Conservation (phyloP, 2,888 invertebrate genomes). For the Pemphredon lugubris region DNA sequence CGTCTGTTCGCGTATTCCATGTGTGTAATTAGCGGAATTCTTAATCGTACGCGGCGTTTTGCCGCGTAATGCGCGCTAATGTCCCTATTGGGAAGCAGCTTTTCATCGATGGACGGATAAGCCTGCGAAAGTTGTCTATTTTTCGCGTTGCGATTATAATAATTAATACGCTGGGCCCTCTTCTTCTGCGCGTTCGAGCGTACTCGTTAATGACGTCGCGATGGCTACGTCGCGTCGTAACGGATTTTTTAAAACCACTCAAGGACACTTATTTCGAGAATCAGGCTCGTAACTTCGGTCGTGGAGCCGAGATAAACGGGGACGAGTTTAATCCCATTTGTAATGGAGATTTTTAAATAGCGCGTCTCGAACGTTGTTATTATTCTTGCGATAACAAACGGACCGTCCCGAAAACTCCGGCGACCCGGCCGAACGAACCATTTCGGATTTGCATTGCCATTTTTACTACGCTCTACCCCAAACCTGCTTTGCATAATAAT, state of each 20-base stretch:
- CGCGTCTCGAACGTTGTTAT: constrained; percentile 18
- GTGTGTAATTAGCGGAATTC: constrained; percentile 12
- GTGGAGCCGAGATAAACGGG: no score
- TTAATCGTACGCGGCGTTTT: neutral
- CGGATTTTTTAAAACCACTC: no score
- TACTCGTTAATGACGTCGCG: no score
- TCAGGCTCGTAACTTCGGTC: no score
- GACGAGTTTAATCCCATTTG: constrained; percentile 3
- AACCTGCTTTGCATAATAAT: constrained; percentile 53
- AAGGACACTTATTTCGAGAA: no score
- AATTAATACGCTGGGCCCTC: no score
- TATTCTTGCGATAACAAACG: constrained; percentile 36
- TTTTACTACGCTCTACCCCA: constrained; percentile 31
- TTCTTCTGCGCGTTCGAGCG: no score
- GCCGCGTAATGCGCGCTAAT: neutral
- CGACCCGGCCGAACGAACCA: neutral
- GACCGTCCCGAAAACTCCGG: constrained; percentile 36
- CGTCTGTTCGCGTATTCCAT: neutral
- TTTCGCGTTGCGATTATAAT: no score
- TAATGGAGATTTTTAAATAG: constrained; percentile 41
- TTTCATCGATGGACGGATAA: neutral
- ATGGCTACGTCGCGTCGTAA: no score
- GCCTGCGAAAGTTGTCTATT: no score
- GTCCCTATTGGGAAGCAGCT: neutral
- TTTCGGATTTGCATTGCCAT: constrained; percentile 43